These are phyloP conservation scores for Dasysyrphus albostriatus DNA, from an alignment of 2,888 invertebrate genomes.

Conservation along the genomic window DNA sequence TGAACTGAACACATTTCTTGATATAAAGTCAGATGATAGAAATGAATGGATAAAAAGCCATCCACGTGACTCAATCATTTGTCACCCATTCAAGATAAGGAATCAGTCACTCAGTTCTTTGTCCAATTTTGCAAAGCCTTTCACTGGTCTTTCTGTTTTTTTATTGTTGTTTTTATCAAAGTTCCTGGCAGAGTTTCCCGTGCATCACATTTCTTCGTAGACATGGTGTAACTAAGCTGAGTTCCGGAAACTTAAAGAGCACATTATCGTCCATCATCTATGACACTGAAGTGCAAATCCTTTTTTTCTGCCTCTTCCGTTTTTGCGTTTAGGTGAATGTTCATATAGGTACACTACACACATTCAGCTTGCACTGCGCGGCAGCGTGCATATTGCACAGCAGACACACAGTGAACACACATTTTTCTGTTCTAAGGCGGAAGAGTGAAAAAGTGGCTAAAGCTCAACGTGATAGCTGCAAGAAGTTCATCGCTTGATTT, in stretches of 20 bases:
- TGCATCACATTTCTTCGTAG: constrained; percentile 47
- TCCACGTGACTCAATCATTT: constrained; percentile 70
- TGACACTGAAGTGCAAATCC: constrained; percentile 67
- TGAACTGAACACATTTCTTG: constrained; percentile 38
- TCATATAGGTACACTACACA: not conserved
- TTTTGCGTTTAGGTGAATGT: constrained; percentile 7
- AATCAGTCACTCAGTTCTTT: constrained; percentile 69
- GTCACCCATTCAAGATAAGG: constrained; percentile 67
- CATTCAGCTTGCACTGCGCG: constrained; percentile 11
- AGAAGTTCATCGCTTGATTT: constrained; percentile 78
- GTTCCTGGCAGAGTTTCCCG: constrained; percentile 9
- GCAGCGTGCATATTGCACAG: constrained; percentile 5
- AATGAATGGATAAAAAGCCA: constrained; percentile 20
- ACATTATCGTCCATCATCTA: constrained; percentile 75
- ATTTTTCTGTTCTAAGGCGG: constrained; percentile 28
- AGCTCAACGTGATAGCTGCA: constrained; percentile 75
- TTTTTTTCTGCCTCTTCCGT: constrained; percentile 24
- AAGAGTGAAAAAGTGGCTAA: constrained; percentile 71
- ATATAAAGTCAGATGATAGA: constrained; percentile 30
- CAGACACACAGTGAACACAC: constrained; percentile 25
- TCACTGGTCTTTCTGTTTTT: not conserved
- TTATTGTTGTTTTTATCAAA: no score
- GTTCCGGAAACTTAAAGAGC: constrained; percentile 68
- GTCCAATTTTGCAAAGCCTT: constrained; percentile 58
- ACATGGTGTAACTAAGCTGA: constrained; percentile 68